Conservation (phyloP, 2,888 invertebrate genomes). For the Patella pellucida region DNA sequence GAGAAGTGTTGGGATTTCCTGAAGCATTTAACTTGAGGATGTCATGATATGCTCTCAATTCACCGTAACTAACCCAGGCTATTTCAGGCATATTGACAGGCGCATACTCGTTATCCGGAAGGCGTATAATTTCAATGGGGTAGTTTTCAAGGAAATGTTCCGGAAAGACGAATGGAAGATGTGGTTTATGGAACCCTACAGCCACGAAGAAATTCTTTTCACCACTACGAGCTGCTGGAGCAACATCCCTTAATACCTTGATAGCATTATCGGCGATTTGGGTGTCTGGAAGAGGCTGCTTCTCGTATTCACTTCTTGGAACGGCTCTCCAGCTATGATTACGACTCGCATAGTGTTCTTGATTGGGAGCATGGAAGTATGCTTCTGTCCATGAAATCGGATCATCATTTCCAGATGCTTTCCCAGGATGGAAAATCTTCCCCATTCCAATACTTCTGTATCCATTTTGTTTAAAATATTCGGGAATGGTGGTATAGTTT, state of each 20-base stretch:
- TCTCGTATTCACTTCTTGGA: constrained; percentile 49
- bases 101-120: too few relatives aligned
- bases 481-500: constrained; percentile 44
- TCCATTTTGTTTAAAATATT: constrained; percentile 43
- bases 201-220: constrained; percentile 82
- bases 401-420: constrained; percentile 38
- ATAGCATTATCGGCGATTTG: constrained; percentile 79
- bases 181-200: constrained; percentile 90
- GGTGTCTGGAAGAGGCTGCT: constrained; percentile 83
- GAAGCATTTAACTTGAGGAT: constrained; percentile 36
- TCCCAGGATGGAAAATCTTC: constrained; percentile 41
- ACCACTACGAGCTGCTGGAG: constrained; percentile 50
- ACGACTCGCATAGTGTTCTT: constrained; percentile 17
- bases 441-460: constrained; percentile 40
- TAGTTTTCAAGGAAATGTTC: constrained; percentile 79
- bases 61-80: constrained; percentile 48
- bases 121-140: constrained; percentile 38
- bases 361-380: constrained; percentile 36
- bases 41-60: constrained; percentile 44
- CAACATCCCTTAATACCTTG: constrained; percentile 74
- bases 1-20: constrained; percentile 47
- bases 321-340: constrained; percentile 44
- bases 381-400: constrained; percentile 49
- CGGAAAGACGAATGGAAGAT: constrained; percentile 89
- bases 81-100: constrained; percentile 46